Conservation (phyloP, 2,797 vertebrate genomes). For the Rhinoraja longicauda region DNA sequence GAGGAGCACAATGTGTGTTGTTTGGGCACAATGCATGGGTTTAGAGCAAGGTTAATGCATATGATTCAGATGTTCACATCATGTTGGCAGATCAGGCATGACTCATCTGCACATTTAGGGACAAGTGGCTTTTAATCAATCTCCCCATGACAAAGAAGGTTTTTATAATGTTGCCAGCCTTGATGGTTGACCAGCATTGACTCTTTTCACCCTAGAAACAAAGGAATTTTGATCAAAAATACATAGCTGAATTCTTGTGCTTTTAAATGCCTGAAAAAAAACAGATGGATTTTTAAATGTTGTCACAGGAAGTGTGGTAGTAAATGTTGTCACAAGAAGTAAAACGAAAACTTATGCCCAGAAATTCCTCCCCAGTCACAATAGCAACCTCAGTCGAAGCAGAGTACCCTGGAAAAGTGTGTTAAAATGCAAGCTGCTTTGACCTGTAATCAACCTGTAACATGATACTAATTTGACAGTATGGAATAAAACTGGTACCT, state of each 20-base stretch:
- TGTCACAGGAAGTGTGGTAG: not conserved
- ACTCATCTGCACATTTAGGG: not conserved
- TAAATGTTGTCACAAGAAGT: too few species aligned
- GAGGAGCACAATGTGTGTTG: not conserved
- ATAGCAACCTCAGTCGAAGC: too few species aligned
- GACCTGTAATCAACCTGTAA: too few species aligned
- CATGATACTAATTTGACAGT: not conserved
- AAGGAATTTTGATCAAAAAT: slow-evolving; percentile 19
- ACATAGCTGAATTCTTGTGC: not conserved
- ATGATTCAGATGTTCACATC: not conserved
- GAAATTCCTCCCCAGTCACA: too few species aligned
- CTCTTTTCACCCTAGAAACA: not conserved
- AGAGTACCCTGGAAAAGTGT: not conserved
- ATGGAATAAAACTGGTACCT: not conserved
- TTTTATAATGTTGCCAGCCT: not conserved
- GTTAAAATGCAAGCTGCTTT: not conserved
- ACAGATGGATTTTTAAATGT: not conserved
- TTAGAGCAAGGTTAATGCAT: not conserved
- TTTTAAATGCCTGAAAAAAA: slow-evolving; percentile 4
- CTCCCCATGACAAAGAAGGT: not conserved
- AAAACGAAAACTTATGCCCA: too few species aligned
- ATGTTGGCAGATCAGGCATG: not conserved
- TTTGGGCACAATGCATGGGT: not conserved
- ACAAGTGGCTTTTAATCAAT: not conserved
- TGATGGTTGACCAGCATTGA: not conserved